phyloP scores from a whole-genome alignment of 2,888 invertebrate genomes.

The Melanophora roralis region DNA sequence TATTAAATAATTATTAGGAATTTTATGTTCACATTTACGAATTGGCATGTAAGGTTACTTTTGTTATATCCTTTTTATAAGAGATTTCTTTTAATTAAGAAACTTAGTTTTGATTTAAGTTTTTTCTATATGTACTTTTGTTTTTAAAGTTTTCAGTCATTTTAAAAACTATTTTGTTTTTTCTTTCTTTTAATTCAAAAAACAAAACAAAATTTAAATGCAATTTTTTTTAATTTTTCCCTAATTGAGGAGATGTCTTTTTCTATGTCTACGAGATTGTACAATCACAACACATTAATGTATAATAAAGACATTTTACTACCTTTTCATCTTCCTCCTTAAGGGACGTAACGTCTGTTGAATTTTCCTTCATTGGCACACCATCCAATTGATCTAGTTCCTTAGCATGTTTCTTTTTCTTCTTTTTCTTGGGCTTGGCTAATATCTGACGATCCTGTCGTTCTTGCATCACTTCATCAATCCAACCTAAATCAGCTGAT shows the following conservation, averaged over 20 bases:
- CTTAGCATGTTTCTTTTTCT: conserved; percentile 68
- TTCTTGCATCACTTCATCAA: conserved; percentile 66
- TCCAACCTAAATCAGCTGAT: conserved; percentile 68
- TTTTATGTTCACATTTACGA: conserved; percentile 42
- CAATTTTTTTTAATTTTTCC: conserved; percentile 5
- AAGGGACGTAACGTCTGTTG: conserved; percentile 29
- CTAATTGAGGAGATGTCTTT: background rate
- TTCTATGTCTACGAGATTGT: conserved; percentile 72
- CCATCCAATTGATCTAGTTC: conserved; percentile 70
- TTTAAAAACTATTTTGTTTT: conserved; percentile 27
- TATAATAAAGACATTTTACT: conserved; percentile 76
- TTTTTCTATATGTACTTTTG: conserved; percentile 10
- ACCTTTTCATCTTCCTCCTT: conserved; percentile 73
- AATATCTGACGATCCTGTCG: conserved; percentile 66
- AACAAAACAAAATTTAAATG: conserved; percentile 38
- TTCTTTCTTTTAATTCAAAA: background rate
- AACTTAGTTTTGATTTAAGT: conserved; percentile 50
- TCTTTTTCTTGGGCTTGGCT: conserved; percentile 68
- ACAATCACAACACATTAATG: conserved; percentile 77
- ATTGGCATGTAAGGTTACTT: conserved; percentile 44
- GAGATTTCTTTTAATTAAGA: background rate
- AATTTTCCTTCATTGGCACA: conserved; percentile 63
- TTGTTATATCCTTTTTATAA: background rate
- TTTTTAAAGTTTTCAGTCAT: conserved; percentile 46
- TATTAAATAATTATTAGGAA: conserved; percentile 48